Evolutionary conservation across 2,888 invertebrate species (phyloP).

Genomic region (Oegoconia quadripuncta): DNA sequence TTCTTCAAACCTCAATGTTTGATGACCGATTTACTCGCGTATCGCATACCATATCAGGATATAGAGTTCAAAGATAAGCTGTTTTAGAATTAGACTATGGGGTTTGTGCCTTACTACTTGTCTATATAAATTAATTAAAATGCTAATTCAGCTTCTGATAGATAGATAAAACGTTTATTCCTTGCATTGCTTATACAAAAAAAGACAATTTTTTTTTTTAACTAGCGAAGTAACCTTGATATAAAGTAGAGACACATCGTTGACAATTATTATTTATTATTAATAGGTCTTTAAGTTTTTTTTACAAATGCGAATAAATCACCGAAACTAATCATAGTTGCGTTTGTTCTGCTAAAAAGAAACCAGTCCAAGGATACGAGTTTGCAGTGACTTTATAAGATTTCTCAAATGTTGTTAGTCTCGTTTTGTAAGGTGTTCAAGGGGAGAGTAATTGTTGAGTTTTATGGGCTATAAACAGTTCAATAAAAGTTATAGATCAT

Average conservation of each 20-base stretch:
- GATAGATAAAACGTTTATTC: too few species aligned
- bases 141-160: too few species aligned
- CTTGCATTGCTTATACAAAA: too few species aligned
- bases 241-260: too few species aligned
- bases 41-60: conserved; percentile 18
- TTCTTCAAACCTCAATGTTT: conserved; percentile 44
- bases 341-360: conserved; percentile 22
- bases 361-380: conserved; percentile 54
- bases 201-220: too few species aligned
- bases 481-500: too few species aligned
- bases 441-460: conserved; percentile 25
- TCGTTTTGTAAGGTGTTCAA: conserved; percentile 32
- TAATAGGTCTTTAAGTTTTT: not conserved
- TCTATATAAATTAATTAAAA: too few species aligned
- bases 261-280: conserved; percentile 7
- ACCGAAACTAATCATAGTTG: conserved; percentile 11
- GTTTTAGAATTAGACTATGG: too few species aligned
- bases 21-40: conserved; percentile 39
- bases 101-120: too few species aligned
- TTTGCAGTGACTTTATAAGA: conserved; percentile 26
- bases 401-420: conserved; percentile 41
- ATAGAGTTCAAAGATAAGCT: too few species aligned
- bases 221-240: too few species aligned
- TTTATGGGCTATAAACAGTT: conserved; percentile 16
- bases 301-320: conserved; percentile 15